Conservation (phyloP, 1,140 invertebrate species). For the Bilobella aurantiaca region DNA sequence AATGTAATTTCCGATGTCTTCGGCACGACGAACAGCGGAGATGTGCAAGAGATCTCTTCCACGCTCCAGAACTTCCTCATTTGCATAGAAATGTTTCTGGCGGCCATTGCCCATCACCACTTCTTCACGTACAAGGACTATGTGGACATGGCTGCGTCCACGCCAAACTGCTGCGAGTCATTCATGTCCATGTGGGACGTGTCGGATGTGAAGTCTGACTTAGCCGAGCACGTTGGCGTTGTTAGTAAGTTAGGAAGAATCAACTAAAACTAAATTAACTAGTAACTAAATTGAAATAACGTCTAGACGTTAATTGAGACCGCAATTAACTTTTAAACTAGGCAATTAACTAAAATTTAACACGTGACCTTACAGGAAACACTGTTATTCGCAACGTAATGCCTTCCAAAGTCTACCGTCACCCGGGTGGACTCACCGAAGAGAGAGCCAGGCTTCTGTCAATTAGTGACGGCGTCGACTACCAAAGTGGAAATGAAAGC, state of each 20-base stretch:
- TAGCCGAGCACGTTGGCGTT: constrained; percentile 81
- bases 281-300: too few species aligned
- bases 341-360: too few species aligned
- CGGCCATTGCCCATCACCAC: constrained; percentile 87
- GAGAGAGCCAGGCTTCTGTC: constrained; percentile 32
- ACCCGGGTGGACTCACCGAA: constrained; percentile 30
- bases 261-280: background rate
- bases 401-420: constrained; percentile 33
- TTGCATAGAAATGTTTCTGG: constrained; percentile 95
- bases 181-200: constrained; percentile 83
- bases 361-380: too few species aligned
- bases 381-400: constrained; percentile 26
- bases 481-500: constrained; percentile 20
- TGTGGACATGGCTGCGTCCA: constrained; percentile 46
- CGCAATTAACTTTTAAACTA: too few species aligned
- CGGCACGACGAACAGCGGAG: constrained; percentile 50
- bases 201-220: constrained; percentile 81
- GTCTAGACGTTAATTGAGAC: too few species aligned
- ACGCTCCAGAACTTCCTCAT: constrained; percentile 86
- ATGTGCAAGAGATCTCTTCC: constrained; percentile 58
- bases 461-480: constrained; percentile 22
- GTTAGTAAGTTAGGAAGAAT: constrained; percentile 50
- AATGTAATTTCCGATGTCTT: constrained; percentile 61
- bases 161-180: constrained; percentile 51
- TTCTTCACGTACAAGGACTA: constrained; percentile 87